Evolutionary conservation across 2,888 invertebrate genomes (phyloP).

Genomic region (Meghimatium bilineatum): DNA sequence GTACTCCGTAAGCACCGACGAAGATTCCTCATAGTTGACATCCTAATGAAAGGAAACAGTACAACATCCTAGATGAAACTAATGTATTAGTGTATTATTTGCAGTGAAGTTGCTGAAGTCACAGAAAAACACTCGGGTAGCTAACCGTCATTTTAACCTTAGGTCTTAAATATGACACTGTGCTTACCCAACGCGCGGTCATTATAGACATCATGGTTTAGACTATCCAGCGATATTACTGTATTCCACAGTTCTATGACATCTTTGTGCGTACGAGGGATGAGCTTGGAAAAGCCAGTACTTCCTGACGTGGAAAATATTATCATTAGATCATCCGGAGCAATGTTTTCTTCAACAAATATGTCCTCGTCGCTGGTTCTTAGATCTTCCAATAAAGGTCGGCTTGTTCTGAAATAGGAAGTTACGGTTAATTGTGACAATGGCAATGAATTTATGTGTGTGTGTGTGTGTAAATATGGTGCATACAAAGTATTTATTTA

Average conservation of each 20-base stretch:
- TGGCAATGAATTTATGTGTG: too few relatives aligned
- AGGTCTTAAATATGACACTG: background rate
- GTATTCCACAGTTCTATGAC: background rate
- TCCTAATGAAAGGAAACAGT: too few relatives aligned
- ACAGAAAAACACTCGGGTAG: too few relatives aligned
- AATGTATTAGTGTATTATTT: too few relatives aligned
- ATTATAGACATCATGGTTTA: background rate
- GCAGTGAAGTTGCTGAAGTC: too few relatives aligned
- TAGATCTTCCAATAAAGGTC: background rate
- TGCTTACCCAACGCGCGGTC: background rate
- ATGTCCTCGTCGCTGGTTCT: slow-evolving; percentile 1
- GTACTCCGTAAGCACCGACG: too few relatives aligned
- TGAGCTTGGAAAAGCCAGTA: slow-evolving; percentile 22
- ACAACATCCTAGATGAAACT: too few relatives aligned
- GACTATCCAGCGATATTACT: background rate
- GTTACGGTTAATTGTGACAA: too few relatives aligned
- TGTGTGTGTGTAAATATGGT: too few relatives aligned
- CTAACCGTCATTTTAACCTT: too few relatives aligned
- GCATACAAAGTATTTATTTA: too few relatives aligned
- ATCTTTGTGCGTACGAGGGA: background rate
- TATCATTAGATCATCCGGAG: background rate
- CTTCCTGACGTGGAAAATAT: slow-evolving; percentile 16
- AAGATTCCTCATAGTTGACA: too few relatives aligned
- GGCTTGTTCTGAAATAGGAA: background rate
- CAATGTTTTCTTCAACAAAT: background rate